Evolutionary conservation across 2,797 vertebrate genomes (phyloP).

Genomic region (Mus spretus): DNA sequence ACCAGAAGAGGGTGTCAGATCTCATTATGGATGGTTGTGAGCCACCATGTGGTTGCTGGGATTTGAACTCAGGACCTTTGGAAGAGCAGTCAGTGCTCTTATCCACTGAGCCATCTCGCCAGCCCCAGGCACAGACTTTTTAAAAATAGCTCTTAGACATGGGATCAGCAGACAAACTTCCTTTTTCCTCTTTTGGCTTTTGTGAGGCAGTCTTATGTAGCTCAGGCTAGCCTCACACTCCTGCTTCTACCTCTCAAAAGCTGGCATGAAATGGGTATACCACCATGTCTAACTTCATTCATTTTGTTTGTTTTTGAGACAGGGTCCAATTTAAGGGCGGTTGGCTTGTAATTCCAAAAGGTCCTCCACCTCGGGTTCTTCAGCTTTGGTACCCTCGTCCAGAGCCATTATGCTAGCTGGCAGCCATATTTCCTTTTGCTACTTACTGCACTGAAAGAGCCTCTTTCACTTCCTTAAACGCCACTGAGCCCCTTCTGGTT

Average conservation of each 20-base stretch:
- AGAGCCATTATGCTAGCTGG: neutral
- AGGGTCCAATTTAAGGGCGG: neutral
- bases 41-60: too few relatives aligned
- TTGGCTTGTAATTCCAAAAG: neutral
- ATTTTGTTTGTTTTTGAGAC: neutral
- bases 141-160: neutral
- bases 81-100: too few relatives aligned
- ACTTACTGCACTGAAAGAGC: neutral
- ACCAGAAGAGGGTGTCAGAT: too few relatives aligned
- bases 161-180: neutral
- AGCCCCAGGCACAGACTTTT: neutral
- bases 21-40: too few relatives aligned
- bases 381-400: neutral
- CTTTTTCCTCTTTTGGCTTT: neutral
- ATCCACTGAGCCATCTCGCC: too few relatives aligned
- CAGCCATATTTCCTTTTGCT: neutral
- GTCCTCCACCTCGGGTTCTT: neutral
- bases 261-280: neutral
- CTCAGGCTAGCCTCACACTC: neutral
- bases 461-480: slow-evolving; percentile 71
- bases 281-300: neutral
- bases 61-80: too few relatives aligned
- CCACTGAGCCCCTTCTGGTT: neutral
- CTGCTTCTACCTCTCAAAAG: neutral
- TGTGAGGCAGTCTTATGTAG: neutral